Percentiles rank a stretch among this genome's conserved stretches.
Conservation (phyloP, 1,140 invertebrate genomes). For the Callitettix versicolor region DNA sequence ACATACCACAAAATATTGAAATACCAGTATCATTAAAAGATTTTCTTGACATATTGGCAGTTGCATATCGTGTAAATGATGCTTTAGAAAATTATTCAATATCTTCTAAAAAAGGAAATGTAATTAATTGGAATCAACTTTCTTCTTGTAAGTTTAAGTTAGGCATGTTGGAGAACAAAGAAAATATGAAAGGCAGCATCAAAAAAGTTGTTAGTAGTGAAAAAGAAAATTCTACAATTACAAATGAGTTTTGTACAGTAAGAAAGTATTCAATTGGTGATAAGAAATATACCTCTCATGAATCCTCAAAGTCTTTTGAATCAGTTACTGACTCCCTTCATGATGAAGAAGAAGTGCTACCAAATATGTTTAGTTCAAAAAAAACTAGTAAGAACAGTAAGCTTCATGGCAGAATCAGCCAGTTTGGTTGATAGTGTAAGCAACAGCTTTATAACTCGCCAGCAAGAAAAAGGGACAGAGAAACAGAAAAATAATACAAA, state of each 20-base stretch:
- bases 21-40: slow-evolving; percentile 41
- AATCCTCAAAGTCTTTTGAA: too few relatives aligned
- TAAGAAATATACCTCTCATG: too few relatives aligned
- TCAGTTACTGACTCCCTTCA: too few relatives aligned
- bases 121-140: slow-evolving; percentile 52
- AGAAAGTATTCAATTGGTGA: too few relatives aligned
- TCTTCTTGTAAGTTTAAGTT: slow-evolving; percentile 33
- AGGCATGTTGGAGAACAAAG: slow-evolving; percentile 29
- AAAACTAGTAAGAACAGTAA: too few relatives aligned
- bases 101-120: slow-evolving; percentile 38
- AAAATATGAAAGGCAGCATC: too few relatives aligned
- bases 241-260: too few relatives aligned
- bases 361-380: too few relatives aligned
- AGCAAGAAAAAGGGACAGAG: not conserved
- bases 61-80: slow-evolving; percentile 47
- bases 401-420: not conserved
- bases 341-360: too few relatives aligned
- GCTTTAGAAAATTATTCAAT: slow-evolving; percentile 29
- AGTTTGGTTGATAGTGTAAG: slow-evolving; percentile 18
- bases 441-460: not conserved
- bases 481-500: slow-evolving; percentile 15
- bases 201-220: too few relatives aligned
- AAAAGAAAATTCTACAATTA: too few relatives aligned
- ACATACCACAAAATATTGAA: too few relatives aligned
- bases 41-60: slow-evolving; percentile 61